Evolutionary conservation across 2,888 invertebrate species (phyloP), one percentile per base, ranked within the genome.

Genomic region (Eledona agricola): DNA sequence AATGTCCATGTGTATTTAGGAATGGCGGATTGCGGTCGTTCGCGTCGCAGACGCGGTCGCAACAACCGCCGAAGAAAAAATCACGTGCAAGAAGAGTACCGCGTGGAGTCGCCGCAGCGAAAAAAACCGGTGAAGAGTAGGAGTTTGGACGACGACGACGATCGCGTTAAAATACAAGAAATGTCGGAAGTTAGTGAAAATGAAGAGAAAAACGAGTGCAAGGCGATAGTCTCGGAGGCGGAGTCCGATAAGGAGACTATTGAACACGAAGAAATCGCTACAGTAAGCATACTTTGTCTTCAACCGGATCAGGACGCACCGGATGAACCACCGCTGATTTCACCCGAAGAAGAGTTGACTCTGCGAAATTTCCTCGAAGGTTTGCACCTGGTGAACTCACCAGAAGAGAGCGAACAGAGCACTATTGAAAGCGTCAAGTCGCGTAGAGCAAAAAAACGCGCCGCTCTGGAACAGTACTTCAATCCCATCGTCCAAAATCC

Each of bases 201-300:
- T 11, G 72, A 73, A 51, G 67, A 69, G 35, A 65, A 66, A 59
- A 62, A 65, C 50, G 62, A 62, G 19, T 59, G 77, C 23, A 71
- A 80, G 49, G 74, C 78, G 46, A 71, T 86, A 13, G 78, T 89
- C 6, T 80, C 83, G 22, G 88, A 88, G 72, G 83, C 81, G 11
- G 86, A 85, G 49, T 81, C 83, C 0, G 86, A 86, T 34, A 73
- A 80, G 20, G 83, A 85, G 63, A 79, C 80, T 19, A 64, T 81
- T 23, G 62, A 71, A 25, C 64, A 76, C 11, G 37, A 74, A 58
- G 71, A 75, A 59, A 34, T 73, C 26, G 76, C 77, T 15, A 16
- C 7, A 1, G 65, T 79, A 32, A 78, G 78, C 51, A 69, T 78
- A 12, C 73, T 77, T 16, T 74, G 78, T 12, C 72, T 79, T 47